Percentiles rank a stretch among this genome's conserved stretches.
phyloP scores from a whole-genome alignment of 2,113 vertebrate genomes.

The Rallus limicola region DNA sequence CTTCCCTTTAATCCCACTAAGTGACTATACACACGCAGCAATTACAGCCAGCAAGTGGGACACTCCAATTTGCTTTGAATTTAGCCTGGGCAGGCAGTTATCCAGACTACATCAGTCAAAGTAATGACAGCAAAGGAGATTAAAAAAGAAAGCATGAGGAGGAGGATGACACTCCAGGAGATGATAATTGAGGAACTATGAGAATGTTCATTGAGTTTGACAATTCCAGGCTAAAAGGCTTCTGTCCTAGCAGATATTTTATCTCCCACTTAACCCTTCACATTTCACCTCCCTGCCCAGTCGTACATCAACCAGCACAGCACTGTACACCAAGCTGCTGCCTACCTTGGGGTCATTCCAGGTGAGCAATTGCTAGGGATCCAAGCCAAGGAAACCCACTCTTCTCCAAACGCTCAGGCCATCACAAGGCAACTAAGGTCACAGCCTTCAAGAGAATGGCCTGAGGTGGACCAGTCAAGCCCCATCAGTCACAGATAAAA shows the following conservation, averaged over 20 bases:
- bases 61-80: neutral
- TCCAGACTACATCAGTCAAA: slow-evolving; percentile 17
- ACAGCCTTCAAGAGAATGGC: neutral
- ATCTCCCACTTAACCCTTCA: neutral
- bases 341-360: neutral
- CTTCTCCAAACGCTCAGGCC: neutral
- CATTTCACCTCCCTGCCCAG: neutral
- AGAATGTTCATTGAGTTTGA: neutral
- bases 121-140: slow-evolving; percentile 23
- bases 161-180: neutral
- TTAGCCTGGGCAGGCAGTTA: neutral
- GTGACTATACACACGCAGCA: neutral
- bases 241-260: neutral
- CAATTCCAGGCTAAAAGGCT: neutral
- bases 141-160: neutral
- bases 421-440: neutral
- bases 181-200: neutral
- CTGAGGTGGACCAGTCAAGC: neutral
- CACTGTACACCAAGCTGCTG: neutral
- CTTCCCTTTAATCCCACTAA: neutral
- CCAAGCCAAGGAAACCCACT: neutral
- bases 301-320: neutral
- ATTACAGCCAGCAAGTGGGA: neutral
- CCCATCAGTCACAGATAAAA: neutral
- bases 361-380: neutral